These are phyloP conservation scores for Octonoba sinensis DNA, from an alignment of 2,888 invertebrate genomes.

Conservation along the genomic window DNA sequence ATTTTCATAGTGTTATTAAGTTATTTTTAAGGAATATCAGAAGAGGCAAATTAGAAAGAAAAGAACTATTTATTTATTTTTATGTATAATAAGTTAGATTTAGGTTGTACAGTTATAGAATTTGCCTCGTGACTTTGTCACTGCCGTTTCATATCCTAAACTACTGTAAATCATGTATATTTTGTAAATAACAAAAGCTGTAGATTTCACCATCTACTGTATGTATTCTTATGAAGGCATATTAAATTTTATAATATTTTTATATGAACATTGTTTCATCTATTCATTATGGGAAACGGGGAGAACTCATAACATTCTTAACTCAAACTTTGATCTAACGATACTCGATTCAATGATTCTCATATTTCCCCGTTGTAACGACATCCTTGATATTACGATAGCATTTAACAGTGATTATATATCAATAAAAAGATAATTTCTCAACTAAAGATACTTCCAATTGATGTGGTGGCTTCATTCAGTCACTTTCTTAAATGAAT, in stretches of 20 bases:
- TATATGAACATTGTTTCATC: constrained; percentile 8
- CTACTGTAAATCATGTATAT: constrained; percentile 44
- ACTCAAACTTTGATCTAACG: no score
- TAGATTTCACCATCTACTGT: constrained; percentile 25
- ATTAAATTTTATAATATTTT: constrained; percentile 59
- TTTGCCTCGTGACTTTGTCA: constrained; percentile 26
- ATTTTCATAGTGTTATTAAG: no score
- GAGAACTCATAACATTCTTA: neutral
- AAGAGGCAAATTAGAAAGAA: no score
- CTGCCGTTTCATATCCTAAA: constrained; percentile 21
- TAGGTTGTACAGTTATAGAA: constrained; percentile 25
- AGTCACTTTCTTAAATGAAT: no score
- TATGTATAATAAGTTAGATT: constrained; percentile 36
- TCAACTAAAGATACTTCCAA: no score
- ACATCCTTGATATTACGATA: no score
- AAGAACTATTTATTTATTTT: constrained; percentile 46
- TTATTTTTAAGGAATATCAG: no score
- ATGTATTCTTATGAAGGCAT: constrained; percentile 34
- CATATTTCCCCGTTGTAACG: no score
- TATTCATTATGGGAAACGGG: neutral
- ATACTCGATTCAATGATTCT: no score
- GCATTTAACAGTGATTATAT: no score
- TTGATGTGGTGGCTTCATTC: no score
- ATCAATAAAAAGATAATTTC: no score
- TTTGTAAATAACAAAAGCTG: constrained; percentile 41